Percentiles rank a stretch among this genome's conserved stretches.
Evolutionary conservation across 2,113 vertebrate genomes (phyloP).

Genomic region (Psittacula cyanocephala): DNA sequence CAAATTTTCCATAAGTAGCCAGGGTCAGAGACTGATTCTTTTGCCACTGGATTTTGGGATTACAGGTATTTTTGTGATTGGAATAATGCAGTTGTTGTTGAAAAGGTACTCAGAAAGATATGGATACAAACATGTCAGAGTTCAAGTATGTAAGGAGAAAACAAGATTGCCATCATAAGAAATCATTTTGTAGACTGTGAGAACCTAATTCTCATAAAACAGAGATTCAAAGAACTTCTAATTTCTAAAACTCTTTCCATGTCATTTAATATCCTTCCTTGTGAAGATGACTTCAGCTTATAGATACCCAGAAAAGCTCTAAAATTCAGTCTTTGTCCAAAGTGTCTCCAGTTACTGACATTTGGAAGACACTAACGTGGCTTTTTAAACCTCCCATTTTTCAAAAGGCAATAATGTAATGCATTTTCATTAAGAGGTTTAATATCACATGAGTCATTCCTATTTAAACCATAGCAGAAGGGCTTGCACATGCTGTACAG

Average conservation of each 20-base stretch:
- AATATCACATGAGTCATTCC: conserved; percentile 54
- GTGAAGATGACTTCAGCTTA: background rate
- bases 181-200: background rate
- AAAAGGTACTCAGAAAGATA: background rate
- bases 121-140: background rate
- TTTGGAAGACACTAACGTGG: conserved; percentile 25
- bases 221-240: background rate
- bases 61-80: background rate
- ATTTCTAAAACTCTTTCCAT: background rate
- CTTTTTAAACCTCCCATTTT: conserved; percentile 56
- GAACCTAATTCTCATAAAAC: background rate
- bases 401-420: conserved; percentile 28
- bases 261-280: background rate
- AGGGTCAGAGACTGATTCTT: background rate
- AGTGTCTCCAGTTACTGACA: conserved; percentile 20
- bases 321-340: background rate
- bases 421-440: conserved; percentile 47
- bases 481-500: conserved; percentile 34
- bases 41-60: background rate
- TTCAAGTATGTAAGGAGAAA: background rate
- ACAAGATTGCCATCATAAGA: background rate
- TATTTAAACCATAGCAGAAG: conserved; percentile 41
- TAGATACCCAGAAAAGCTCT: background rate
- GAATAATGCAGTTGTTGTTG: background rate
- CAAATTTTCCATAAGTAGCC: background rate